These are phyloP conservation scores for Sylvia atricapilla DNA, from an alignment of 2,113 vertebrate species.

Conservation along the genomic window DNA sequence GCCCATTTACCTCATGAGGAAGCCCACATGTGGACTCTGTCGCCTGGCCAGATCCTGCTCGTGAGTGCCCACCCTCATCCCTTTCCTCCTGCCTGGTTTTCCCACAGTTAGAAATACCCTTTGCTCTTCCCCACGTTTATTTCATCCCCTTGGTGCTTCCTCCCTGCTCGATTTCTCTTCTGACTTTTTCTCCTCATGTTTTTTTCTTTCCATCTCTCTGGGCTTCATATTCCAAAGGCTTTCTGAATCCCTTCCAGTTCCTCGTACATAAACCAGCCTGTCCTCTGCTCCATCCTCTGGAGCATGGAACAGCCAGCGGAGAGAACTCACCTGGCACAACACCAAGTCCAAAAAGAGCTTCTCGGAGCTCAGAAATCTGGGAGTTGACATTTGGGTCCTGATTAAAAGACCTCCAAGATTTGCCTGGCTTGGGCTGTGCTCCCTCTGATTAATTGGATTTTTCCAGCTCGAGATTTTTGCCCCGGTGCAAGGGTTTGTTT, in stretches of 20 bases:
- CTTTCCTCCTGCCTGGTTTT: background rate
- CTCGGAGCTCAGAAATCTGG: background rate
- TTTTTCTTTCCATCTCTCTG: background rate
- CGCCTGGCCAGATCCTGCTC: constrained; percentile 93
- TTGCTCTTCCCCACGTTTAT: rapidly evolving
- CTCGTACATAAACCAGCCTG: background rate
- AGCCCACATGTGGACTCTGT: constrained; percentile 93
- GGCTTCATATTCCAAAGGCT: background rate
- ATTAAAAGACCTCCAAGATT: background rate
- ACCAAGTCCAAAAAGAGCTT: background rate
- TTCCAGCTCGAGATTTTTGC: background rate
- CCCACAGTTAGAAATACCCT: background rate
- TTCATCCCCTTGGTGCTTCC: background rate
- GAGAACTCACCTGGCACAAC: background rate
- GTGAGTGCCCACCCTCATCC: constrained; percentile 75
- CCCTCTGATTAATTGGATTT: background rate
- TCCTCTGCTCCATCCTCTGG: background rate
- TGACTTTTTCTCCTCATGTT: background rate
- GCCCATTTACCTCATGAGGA: constrained; percentile 98
- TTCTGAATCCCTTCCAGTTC: background rate
- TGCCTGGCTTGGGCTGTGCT: background rate
- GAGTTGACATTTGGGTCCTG: background rate
- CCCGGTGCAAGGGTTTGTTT: background rate
- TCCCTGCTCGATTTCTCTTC: background rate
- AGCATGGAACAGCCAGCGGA: background rate